Percentiles rank a stretch among this genome's conserved stretches.
Conservation (phyloP, 2,797 vertebrate genomes). For the Meriones psammophilus region DNA sequence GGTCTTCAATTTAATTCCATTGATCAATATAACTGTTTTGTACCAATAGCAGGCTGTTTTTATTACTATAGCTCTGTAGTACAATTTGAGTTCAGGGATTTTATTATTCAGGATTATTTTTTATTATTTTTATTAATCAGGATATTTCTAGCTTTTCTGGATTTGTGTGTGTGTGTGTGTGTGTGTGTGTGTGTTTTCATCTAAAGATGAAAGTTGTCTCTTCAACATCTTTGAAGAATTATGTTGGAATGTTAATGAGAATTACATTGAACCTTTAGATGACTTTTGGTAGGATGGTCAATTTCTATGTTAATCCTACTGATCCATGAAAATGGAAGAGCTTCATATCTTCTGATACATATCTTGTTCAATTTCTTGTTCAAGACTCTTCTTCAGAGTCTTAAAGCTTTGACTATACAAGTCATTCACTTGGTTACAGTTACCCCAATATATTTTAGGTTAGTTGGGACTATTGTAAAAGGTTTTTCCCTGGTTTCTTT, state of each 20-base stretch:
- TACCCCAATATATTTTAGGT: neutral
- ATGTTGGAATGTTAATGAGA: neutral
- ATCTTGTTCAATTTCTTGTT: neutral
- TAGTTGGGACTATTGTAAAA: neutral
- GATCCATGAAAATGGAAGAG: neutral
- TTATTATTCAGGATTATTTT: neutral
- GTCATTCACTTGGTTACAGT: neutral
- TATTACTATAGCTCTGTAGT: neutral
- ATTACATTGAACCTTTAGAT: neutral
- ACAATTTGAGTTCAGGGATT: neutral
- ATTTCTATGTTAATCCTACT: neutral
- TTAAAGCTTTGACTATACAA: neutral
- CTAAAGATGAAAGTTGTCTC: neutral
- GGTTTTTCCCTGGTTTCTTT: neutral
- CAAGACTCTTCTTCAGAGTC: neutral
- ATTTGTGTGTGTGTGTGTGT: too few relatives aligned
- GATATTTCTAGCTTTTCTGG: neutral
- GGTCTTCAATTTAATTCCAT: neutral
- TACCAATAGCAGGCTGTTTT: neutral
- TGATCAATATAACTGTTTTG: neutral
- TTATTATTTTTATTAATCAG: neutral
- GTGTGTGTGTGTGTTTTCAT: neutral
- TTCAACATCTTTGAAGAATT: neutral
- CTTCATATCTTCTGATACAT: neutral
- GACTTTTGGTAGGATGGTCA: neutral